These are phyloP conservation scores for Corythornis leucogaster DNA, from an alignment of 2,797 vertebrate species.

Conservation along the genomic window DNA sequence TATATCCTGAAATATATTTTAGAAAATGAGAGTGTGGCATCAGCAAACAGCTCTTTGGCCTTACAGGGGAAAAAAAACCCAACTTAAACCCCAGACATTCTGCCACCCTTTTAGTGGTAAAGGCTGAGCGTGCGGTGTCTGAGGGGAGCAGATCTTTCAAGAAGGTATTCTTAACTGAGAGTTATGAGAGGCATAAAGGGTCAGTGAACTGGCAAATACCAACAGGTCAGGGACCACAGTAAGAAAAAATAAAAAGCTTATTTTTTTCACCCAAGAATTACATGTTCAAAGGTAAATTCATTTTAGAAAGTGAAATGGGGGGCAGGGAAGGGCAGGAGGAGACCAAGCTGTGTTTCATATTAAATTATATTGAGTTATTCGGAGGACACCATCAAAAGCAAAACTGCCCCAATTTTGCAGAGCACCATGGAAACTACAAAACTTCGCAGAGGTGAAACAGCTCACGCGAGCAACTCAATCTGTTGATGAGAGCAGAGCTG, in stretches of 20 bases:
- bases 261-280: background rate
- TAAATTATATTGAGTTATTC: conserved; percentile 1
- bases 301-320: background rate
- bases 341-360: background rate
- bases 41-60: background rate
- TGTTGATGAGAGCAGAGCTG: background rate
- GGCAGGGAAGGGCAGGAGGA: background rate
- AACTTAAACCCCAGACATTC: background rate
- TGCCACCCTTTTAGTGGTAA: background rate
- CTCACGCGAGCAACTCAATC: background rate
- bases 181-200: background rate
- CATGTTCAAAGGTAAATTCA: background rate
- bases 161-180: conserved; percentile 1
- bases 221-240: background rate
- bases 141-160: conserved; percentile 20
- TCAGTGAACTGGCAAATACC: conserved; percentile 19
- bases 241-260: background rate
- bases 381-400: conserved; percentile 12
- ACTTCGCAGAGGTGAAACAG: background rate
- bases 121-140: background rate
- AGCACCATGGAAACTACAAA: background rate
- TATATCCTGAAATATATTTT: background rate
- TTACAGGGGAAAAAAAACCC: background rate
- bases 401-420: conserved; percentile 33
- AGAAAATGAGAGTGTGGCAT: background rate